phyloP scores from a whole-genome alignment of 2,113 vertebrate species.

The Heterotilapia buettikoferi region DNA sequence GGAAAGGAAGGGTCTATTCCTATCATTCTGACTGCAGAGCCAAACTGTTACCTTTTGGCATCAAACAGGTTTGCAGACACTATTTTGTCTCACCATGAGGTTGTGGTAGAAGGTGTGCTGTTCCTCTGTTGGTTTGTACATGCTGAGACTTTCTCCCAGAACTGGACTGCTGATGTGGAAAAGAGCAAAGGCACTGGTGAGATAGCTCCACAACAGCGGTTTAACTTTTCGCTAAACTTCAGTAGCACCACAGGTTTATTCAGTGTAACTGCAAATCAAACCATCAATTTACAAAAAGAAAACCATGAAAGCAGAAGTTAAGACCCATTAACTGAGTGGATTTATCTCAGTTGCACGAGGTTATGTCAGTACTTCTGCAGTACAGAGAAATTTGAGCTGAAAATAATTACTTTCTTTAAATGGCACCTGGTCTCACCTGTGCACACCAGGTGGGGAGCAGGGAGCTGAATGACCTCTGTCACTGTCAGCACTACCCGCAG shows the following conservation, averaged over 20 bases:
- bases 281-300: neutral
- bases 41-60: no score
- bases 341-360: neutral
- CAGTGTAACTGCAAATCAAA: neutral
- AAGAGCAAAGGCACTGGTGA: neutral
- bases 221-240: neutral
- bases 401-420: neutral
- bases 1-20: neutral
- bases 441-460: neutral
- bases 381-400: neutral
- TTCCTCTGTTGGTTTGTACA: constrained; percentile 54
- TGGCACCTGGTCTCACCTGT: constrained; percentile 13
- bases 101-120: constrained; percentile 46
- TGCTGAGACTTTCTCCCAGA: constrained; percentile 64
- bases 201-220: neutral
- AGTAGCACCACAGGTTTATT: neutral
- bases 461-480: neutral
- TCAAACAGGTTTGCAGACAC: neutral
- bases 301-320: neutral
- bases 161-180: constrained; percentile 42
- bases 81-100: constrained; percentile 42
- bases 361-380: neutral
- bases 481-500: neutral
- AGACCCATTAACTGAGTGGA: neutral
- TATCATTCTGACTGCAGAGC: neutral